Conservation (phyloP, 1,140 invertebrate species). For the Ceratina japonica region DNA sequence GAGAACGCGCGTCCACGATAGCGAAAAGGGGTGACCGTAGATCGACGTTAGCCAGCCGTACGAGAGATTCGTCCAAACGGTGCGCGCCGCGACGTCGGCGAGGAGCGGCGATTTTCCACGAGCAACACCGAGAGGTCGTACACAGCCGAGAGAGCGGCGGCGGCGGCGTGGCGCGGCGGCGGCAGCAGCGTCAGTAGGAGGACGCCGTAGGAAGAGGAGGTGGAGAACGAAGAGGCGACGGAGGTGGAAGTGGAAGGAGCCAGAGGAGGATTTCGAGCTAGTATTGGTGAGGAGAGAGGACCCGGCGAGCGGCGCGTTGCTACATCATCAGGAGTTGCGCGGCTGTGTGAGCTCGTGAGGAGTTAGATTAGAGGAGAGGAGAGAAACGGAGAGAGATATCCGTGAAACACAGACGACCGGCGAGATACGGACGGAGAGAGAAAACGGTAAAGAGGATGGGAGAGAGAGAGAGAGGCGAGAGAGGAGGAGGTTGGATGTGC, state of each 20-base stretch:
- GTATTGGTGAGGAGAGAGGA: slow-evolving; percentile 70
- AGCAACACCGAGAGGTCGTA: slow-evolving; percentile 72
- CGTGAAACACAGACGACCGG: slow-evolving; percentile 1
- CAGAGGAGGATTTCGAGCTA: slow-evolving; percentile 68
- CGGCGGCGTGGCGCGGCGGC: slow-evolving; percentile 33
- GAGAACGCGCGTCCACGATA: slow-evolving; percentile 51
- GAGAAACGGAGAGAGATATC: slow-evolving; percentile 41
- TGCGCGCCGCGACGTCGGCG: slow-evolving; percentile 68
- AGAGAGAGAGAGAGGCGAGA: slow-evolving; percentile 49
- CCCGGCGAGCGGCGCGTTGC: slow-evolving; percentile 45
- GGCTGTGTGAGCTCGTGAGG: slow-evolving; percentile 66
- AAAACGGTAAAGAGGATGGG: slow-evolving; percentile 5
- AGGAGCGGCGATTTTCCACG: slow-evolving; percentile 72
- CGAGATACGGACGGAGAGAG: not conserved
- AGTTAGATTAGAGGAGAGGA: slow-evolving; percentile 76
- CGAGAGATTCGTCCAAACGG: slow-evolving; percentile 63
- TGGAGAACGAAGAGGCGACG: slow-evolving; percentile 52
- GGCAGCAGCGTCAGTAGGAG: slow-evolving; percentile 59
- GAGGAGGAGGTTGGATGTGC: slow-evolving; percentile 61
- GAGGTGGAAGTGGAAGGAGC: slow-evolving; percentile 67
- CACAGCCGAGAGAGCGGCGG: slow-evolving; percentile 42
- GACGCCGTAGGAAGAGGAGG: slow-evolving; percentile 62
- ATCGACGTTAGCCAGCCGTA: slow-evolving; percentile 61
- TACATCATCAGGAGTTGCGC: slow-evolving; percentile 50
- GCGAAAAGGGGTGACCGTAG: slow-evolving; percentile 57